Evolutionary conservation across 2,113 vertebrate species (phyloP), one percentile per base, ranked within the genome.

Genomic region (Rhinogobius similis): DNA sequence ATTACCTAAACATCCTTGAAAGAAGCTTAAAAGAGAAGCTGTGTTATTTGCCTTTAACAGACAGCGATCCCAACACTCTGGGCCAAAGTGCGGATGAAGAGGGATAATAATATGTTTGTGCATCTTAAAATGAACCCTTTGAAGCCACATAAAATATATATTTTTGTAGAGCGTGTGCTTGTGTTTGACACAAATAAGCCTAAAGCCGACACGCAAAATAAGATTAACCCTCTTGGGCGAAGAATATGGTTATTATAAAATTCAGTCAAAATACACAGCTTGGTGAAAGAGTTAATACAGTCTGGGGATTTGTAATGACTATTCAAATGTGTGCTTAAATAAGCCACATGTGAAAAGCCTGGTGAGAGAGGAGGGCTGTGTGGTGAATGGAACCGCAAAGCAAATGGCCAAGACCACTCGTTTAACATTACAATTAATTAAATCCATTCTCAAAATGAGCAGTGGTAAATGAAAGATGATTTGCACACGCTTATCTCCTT

Each of bases 401-500:
- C 78, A 74, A 85, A 82, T 68, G 78, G 77, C 76, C 77, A 80
- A 78, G 83, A 83, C 83, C 85, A 74, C 82, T 92, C 85, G 77
- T 88, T 90, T 91, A 89, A 87, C 85, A 90, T 88, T 91, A 88
- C 90, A 90, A 92, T 92, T 90, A 93, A 93, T 91, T 90, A 90
- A 91, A 92, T 88, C 83, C 86, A 89, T 86, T 90, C 90, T 90
- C 73, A 82, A 89, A 92, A 90, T 82, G 86, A 91, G 88, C 72
- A 75, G 73, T 79, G 84, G 86, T 83, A 83, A 91, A 92, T 87
- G 88, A 87, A 90, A 90, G 88, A 90, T 88, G 86, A 90, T 91
- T 92, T 90, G 86, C 89, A 87, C 87, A 79, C 77, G 90, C 89
- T 92, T 92, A 92, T 93, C 91, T 92, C 24, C 73, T 82, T 86